Percentiles rank a stretch among this genome's conserved stretches.
phyloP scores from a whole-genome alignment of 1,140 invertebrate species.

The Formica exsecta region DNA sequence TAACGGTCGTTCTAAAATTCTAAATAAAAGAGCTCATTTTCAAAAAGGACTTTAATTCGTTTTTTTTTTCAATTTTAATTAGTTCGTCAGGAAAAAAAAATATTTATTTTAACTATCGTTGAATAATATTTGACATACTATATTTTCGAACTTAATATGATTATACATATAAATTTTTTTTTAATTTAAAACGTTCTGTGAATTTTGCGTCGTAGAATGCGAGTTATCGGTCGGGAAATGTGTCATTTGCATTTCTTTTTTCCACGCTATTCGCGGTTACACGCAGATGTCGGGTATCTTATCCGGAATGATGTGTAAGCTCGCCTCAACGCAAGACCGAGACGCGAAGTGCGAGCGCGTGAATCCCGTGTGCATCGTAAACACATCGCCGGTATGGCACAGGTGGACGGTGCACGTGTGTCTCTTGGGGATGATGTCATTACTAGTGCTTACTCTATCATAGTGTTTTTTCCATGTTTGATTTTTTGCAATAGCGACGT shows the following conservation, averaged over 20 bases:
- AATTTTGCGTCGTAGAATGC: neutral
- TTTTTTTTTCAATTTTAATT: neutral
- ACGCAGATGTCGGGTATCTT: neutral
- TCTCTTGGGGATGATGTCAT: constrained; percentile 65
- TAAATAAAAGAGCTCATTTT: neutral
- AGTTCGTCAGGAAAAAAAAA: neutral
- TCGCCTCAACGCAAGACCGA: neutral
- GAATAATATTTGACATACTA: neutral
- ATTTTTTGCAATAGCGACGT: constrained; percentile 31
- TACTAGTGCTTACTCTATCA: constrained; percentile 39
- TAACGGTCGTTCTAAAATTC: neutral
- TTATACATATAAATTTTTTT: neutral
- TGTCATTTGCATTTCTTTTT: neutral
- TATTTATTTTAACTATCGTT: neutral
- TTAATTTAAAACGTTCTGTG: neutral
- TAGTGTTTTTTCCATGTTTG: constrained; percentile 66
- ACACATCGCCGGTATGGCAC: constrained; percentile 47
- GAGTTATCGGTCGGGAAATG: neutral
- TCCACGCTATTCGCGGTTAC: neutral
- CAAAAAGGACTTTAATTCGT: neutral
- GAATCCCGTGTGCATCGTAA: constrained; percentile 32
- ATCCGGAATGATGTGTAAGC: constrained; percentile 25
- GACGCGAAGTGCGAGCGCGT: constrained; percentile 47
- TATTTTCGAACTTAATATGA: neutral
- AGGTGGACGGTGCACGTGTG: constrained; percentile 71